phyloP scores from a whole-genome alignment of 1,140 invertebrate species.

The Bombus turneri region DNA sequence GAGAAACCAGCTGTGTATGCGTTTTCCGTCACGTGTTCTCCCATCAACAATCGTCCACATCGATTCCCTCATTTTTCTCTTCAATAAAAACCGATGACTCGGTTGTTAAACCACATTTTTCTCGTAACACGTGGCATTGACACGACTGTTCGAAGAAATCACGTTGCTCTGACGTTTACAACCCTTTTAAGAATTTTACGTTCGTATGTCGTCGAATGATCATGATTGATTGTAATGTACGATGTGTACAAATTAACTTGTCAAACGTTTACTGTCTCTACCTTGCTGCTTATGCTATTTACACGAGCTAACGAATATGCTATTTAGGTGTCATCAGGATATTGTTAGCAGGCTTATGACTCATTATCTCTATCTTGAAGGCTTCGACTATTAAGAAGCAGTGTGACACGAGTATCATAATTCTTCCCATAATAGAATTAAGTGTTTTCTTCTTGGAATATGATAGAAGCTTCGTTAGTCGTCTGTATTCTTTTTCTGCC shows the following conservation, averaged over 20 bases:
- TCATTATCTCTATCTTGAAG: not conserved
- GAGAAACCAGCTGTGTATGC: not conserved
- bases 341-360: not conserved
- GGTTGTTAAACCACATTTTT: not conserved
- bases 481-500: too few species aligned
- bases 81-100: not conserved
- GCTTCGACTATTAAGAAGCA: not conserved
- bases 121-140: not conserved
- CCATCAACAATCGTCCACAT: not conserved
- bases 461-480: too few species aligned
- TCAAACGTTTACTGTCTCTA: not conserved
- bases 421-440: too few species aligned
- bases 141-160: not conserved
- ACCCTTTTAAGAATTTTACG: not conserved
- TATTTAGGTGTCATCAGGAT: not conserved
- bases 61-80: not conserved
- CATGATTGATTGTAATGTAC: not conserved
- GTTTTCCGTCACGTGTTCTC: slow-evolving; percentile 12
- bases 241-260: not conserved
- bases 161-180: not conserved
- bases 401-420: not conserved
- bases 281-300: too few species aligned
- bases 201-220: not conserved
- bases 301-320: not conserved
- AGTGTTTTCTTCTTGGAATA: not conserved